phyloP scores from a whole-genome alignment of 2,113 vertebrate species.

The Deroptyus accipitrinus region DNA sequence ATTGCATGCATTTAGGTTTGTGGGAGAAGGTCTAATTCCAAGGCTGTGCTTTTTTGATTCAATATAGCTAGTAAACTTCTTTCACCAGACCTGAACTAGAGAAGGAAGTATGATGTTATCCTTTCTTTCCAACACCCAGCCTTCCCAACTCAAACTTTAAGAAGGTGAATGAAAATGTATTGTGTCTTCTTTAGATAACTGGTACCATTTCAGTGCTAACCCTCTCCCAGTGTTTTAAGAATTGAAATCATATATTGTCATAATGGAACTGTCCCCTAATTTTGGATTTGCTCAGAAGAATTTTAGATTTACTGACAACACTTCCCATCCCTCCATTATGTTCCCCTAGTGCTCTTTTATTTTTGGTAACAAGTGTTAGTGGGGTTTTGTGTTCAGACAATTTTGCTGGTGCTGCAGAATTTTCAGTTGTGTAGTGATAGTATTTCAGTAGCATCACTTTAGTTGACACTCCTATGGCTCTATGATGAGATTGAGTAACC shows the following conservation, averaged over 20 bases:
- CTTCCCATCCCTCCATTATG: background rate
- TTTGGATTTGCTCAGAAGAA: background rate
- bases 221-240: background rate
- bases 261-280: background rate
- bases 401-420: constrained; percentile 8
- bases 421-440: background rate
- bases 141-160: background rate
- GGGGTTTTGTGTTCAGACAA: background rate
- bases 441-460: background rate
- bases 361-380: constrained; percentile 4
- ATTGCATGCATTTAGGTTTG: background rate
- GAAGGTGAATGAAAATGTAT: background rate
- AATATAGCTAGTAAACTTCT: background rate
- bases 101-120: background rate
- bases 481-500: background rate
- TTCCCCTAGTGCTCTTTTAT: background rate
- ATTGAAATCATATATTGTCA: background rate
- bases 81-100: background rate
- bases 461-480: background rate
- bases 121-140: background rate
- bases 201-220: background rate
- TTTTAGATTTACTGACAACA: background rate
- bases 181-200: rapidly evolving
- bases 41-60: background rate
- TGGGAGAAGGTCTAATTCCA: background rate